Base-by-base conservation (phyloP, 2,888 invertebrate genomes). In the Halictus ligatus region DNA sequence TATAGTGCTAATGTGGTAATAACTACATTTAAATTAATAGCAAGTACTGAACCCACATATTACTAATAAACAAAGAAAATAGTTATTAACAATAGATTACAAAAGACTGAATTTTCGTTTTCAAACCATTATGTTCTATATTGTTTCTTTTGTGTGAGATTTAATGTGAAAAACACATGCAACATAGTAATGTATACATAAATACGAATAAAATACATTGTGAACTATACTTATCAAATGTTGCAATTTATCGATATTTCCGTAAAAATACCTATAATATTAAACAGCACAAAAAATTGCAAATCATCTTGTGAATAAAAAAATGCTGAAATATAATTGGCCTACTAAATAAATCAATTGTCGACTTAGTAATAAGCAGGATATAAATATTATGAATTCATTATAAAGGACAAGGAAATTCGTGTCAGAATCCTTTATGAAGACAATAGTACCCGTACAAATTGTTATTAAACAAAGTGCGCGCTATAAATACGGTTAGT, bases 401-500 rank as follows among this genome's bases (percentile, higher is more conserved):
- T 83, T 77, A 35, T 35, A 35, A 35, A 35, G 35, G 35, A 35
- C 35, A 35, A 35, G 35, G 35, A 35, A 5, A 35, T 35, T 35
- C 35, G 35, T 35, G 3, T 35, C 35, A 35, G 4, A 35, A 35
- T 35, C 35, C 35, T 35, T 35, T 35, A 83, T 25, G 13, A 10
- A 69, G 15, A 48, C 4, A 60, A 18, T 10, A 15, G 13, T 71
- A 50, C 4, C 10, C 18, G 29, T 77, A 13, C n/a, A 8, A 67
- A 79, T 81, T 75, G 75, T 77, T 48, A 81, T 80, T 69, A 74
- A 25, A 5, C 21, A 69, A 69, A 21, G 10, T 2, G 7, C 3
- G 8, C 40, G 35, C 18, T 64, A 35, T 54, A 8, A 50, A 8
- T 60, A 69, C 18, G 15, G n/a, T 15, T 21, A 25, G 2, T 21